These are phyloP conservation scores for Panthera tigris DNA, from an alignment of 2,113 vertebrate species.

Conservation along the genomic window DNA sequence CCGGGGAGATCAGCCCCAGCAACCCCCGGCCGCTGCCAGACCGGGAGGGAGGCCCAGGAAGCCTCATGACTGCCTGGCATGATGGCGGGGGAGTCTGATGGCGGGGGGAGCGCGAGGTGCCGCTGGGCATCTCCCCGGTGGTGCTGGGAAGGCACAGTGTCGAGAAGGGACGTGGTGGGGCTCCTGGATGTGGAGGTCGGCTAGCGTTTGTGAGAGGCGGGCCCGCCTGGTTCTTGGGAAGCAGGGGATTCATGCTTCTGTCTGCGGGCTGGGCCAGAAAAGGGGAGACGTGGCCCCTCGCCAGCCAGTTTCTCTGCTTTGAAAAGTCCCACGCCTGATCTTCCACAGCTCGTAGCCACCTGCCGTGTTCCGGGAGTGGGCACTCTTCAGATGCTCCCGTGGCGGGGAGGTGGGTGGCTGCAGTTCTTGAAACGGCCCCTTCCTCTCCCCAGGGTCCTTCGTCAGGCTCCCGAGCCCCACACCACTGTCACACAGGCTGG, in stretches of 20 bases:
- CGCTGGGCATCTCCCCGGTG: background rate
- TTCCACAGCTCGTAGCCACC: fast-evolving
- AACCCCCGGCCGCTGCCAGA: background rate
- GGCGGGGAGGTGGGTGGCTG: too few relatives aligned
- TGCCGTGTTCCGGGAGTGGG: fast-evolving
- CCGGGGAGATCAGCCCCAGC: background rate
- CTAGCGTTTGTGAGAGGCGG: fast-evolving
- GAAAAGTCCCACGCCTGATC: too few relatives aligned
- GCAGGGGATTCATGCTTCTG: fast-evolving
- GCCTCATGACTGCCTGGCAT: fast-evolving
- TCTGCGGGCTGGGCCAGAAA: background rate
- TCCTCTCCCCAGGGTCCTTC: background rate
- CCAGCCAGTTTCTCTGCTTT: background rate
- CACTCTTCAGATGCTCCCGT: fast-evolving
- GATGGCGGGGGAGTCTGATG: too few relatives aligned
- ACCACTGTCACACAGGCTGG: background rate
- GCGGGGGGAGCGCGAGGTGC: fast-evolving
- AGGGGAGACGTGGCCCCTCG: fast-evolving
- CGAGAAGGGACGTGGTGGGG: too few relatives aligned
- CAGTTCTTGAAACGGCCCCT: background rate
- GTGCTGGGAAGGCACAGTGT: background rate
- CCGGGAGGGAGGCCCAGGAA: fast-evolving
- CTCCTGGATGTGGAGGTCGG: background rate
- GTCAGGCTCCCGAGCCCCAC: background rate
- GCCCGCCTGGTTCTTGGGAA: background rate